Evolutionary conservation across 2,113 vertebrate genomes (phyloP), one percentile per base, ranked within the genome.

Genomic region (Bagarius yarrelli): DNA sequence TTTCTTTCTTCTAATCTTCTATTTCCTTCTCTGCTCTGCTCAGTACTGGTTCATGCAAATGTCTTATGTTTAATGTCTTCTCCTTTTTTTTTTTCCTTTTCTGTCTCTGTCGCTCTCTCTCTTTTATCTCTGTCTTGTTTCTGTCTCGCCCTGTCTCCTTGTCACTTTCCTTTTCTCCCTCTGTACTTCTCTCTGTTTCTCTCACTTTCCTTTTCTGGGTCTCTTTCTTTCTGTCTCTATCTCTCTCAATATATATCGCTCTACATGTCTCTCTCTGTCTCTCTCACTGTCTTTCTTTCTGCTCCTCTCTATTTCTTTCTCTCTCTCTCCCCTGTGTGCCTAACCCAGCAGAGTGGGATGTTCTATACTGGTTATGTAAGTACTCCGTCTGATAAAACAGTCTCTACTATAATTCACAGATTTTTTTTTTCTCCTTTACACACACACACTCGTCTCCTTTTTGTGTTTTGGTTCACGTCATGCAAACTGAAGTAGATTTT

Each of bases 311-410:
- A 83, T 89, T 69, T 92, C 80, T 86, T 64, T 88, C 79, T 76
- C 83, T 87, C 85, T 88, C 75, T 87, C 40, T 27, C 61, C 63
- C 78, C 53, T 71, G n/a, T 77, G 34, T 64, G 66, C 89, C 75
- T 86, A 79, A 81, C 82, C 88, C 87, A 88, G 90, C 94, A 96
- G 95, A 96, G 95, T 94, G 95, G 95, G 94, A 93, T 95, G 90
- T 94, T 94, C 92, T 96, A 95, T 94, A 90, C 94, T 92, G 94
- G 92, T 94, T 96, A 95, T 93, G 95, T 95, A 95, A 96, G 95
- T 96, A 93, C 88, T 82, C 87, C 18, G 36, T 69, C 36, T 78
- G 81, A 73, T 79, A 53, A 75, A 75, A 32, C 50, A 32, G 36
- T 53, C 61, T 53, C 30, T 74, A 78, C 67, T 81, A 76, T 47